Conservation (phyloP, 1,140 invertebrate species). For the Nomia melanderi region DNA sequence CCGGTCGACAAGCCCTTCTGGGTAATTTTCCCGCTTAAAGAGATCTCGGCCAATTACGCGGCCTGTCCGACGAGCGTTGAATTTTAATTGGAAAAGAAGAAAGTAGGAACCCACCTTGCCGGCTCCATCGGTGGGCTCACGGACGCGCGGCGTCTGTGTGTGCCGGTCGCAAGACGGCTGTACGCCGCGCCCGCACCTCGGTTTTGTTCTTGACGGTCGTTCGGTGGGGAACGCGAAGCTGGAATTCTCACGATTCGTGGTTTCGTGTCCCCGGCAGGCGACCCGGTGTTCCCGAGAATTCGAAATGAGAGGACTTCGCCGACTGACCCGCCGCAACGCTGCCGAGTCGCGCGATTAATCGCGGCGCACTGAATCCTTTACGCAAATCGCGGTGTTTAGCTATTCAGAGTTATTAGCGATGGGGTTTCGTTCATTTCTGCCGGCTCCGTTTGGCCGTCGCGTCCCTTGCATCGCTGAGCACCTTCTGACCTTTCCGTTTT, state of each 20-base stretch:
- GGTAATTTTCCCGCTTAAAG: slow-evolving; percentile 79
- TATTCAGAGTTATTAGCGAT: slow-evolving; percentile 63
- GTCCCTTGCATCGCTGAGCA: background rate
- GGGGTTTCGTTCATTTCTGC: background rate
- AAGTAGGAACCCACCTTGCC: slow-evolving; percentile 58
- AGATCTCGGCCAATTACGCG: slow-evolving; percentile 79
- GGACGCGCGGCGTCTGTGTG: background rate
- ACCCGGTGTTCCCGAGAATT: slow-evolving; percentile 22
- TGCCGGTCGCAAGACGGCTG: background rate
- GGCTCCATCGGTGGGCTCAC: slow-evolving; percentile 33
- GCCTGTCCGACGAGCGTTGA: slow-evolving; percentile 73
- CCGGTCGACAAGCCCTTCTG: slow-evolving; percentile 74
- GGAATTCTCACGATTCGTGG: background rate
- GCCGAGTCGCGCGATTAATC: slow-evolving; percentile 67
- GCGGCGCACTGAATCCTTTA: slow-evolving; percentile 69
- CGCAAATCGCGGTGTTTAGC: slow-evolving; percentile 66
- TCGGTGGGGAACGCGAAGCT: slow-evolving; percentile 18
- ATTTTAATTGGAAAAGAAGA: slow-evolving; percentile 78
- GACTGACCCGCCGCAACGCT: slow-evolving; percentile 15
- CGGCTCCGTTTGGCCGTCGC: background rate
- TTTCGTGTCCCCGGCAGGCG: slow-evolving; percentile 22
- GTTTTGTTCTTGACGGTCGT: slow-evolving; percentile 32
- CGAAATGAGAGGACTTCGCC: slow-evolving; percentile 30
- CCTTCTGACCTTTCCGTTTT: background rate
- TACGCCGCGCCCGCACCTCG: background rate